Evolutionary conservation across 2,113 vertebrate species (phyloP).

Genomic region (Hoplias malabaricus): DNA sequence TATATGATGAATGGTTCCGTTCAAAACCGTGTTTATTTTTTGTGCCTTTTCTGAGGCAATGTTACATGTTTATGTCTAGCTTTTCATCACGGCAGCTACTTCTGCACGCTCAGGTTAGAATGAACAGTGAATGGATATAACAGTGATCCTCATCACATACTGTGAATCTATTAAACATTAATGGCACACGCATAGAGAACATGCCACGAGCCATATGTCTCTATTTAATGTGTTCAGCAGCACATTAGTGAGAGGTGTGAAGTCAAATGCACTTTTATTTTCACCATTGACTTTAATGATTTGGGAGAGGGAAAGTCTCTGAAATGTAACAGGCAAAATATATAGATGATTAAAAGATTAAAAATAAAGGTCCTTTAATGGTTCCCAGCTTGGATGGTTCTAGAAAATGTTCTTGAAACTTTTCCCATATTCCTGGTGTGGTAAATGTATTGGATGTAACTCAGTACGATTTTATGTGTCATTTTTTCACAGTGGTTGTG

Average conservation of each 20-base stretch:
- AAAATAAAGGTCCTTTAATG: neutral
- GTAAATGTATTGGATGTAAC: too few relatives aligned
- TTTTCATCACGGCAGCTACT: neutral
- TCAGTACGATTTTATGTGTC: too few relatives aligned
- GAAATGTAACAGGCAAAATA: neutral
- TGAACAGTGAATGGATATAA: neutral
- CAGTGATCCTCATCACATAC: constrained; percentile 30
- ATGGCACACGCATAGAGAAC: neutral
- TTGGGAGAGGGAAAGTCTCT: neutral
- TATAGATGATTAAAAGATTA: neutral
- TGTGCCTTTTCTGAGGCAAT: neutral
- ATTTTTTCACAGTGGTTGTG: too few relatives aligned
- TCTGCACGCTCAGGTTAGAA: neutral
- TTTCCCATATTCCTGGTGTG: too few relatives aligned
- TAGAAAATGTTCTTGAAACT: too few relatives aligned
- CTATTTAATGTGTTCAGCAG: neutral
- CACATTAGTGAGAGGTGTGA: neutral
- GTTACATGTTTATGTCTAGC: neutral
- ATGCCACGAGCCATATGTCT: neutral
- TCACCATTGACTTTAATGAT: neutral
- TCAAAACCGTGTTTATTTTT: constrained; percentile 41
- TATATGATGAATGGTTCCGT: constrained; percentile 37
- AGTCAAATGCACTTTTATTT: neutral
- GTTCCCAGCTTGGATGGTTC: neutral
- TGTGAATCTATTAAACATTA: constrained; percentile 19